Evolutionary conservation across 2,888 invertebrate genomes (phyloP).

Genomic region (Mellilla xanthometata): DNA sequence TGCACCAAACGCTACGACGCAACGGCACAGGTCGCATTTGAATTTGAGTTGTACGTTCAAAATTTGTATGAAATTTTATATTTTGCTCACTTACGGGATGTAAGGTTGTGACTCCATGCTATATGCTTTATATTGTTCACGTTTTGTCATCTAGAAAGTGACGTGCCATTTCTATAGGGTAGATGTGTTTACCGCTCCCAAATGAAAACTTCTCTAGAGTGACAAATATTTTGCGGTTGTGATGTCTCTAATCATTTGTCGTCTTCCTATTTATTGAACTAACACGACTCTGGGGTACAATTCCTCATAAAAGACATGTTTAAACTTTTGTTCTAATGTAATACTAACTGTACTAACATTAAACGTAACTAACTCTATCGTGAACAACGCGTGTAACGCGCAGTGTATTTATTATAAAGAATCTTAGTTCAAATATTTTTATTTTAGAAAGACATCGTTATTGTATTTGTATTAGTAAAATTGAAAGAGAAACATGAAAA

Average conservation of each 20-base stretch:
- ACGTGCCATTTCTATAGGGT: conserved; percentile 25
- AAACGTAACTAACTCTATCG: conserved; percentile 16
- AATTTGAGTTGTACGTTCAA: too few relatives aligned
- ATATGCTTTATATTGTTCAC: too few relatives aligned
- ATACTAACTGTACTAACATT: conserved; percentile 44
- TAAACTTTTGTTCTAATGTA: conserved; percentile 49
- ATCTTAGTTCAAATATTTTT: conserved; percentile 36
- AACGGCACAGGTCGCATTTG: too few relatives aligned
- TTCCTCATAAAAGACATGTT: conserved; percentile 79
- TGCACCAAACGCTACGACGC: too few relatives aligned
- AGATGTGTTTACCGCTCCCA: conserved; percentile 44
- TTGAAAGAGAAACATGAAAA: too few relatives aligned
- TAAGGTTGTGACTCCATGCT: background rate
- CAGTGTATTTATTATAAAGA: conserved; percentile 45
- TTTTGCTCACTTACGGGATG: background rate
- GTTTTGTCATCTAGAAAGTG: conserved; percentile 10
- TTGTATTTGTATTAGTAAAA: background rate
- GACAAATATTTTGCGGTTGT: conserved; percentile 69
- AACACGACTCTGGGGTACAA: conserved; percentile 71
- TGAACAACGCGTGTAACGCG: conserved; percentile 49
- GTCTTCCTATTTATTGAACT: conserved; percentile 67
- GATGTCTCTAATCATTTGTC: conserved; percentile 62
- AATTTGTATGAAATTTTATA: background rate
- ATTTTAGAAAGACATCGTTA: conserved; percentile 3
- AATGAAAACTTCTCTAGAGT: conserved; percentile 45